A percentile compares a stretch with the other conserved stretches of the same genome.
These are phyloP conservation scores for Diabrotica undecimpunctata DNA, from an alignment of 1,140 invertebrate species.

Conservation along the genomic window DNA sequence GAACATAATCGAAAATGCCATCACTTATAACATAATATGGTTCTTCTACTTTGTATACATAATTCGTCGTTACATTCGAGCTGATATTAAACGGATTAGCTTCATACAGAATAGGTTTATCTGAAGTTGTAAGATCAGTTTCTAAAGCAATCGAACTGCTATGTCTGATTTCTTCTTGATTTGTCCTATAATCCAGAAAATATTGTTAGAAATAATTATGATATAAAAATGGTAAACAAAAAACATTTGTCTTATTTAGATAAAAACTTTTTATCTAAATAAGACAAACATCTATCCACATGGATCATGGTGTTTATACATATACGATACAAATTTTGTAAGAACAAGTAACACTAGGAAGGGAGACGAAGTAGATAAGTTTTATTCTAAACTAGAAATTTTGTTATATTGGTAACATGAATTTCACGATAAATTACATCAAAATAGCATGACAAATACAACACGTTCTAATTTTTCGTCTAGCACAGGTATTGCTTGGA, in stretches of 20 bases:
- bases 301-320: no score
- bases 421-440: no score
- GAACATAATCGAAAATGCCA: slow-evolving; percentile 26
- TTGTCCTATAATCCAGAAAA: slow-evolving; percentile 30
- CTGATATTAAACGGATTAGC: not conserved
- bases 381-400: no score
- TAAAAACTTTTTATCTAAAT: no score
- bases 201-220: not conserved
- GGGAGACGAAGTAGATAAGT: not conserved
- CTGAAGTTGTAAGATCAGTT: not conserved
- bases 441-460: no score
- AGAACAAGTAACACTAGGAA: not conserved
- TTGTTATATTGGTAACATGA: no score
- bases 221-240: not conserved
- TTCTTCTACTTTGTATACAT: not conserved
- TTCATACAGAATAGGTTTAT: not conserved
- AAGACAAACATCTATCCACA: no score
- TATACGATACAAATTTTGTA: not conserved
- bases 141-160: not conserved
- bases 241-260: not conserved
- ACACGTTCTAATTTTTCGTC: no score
- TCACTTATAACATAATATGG: not conserved
- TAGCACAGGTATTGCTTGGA: no score
- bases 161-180: slow-evolving; percentile 33
- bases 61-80: not conserved